phyloP scores from a whole-genome alignment of 2,888 invertebrate species.

The Poecilobothrus nobilitatus region DNA sequence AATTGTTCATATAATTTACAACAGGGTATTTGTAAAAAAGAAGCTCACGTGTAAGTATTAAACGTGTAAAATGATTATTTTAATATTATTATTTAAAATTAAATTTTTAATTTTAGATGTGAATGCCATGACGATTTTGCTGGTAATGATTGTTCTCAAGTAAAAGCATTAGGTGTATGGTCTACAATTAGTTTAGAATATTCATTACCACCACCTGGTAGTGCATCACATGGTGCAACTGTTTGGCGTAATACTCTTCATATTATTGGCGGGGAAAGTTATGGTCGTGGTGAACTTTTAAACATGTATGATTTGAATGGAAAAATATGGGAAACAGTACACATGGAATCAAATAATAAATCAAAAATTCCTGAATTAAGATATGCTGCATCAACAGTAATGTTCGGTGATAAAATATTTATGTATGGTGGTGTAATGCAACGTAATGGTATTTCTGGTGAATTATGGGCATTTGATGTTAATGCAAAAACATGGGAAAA shows the following conservation, averaged over 20 bases:
- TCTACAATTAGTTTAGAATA: conserved; percentile 52
- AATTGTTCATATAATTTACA: conserved; percentile 51
- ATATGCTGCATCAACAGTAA: conserved; percentile 84
- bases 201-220: conserved; percentile 57
- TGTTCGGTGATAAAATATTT: conserved; percentile 82
- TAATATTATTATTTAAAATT: conserved; percentile 1
- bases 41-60: conserved; percentile 45
- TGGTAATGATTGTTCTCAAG: conserved; percentile 55
- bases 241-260: conserved; percentile 71
- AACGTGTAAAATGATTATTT: not conserved
- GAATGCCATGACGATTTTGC: conserved; percentile 38
- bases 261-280: conserved; percentile 75
- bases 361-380: conserved; percentile 56
- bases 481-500: conserved; percentile 75
- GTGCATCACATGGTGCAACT: conserved; percentile 73
- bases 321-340: conserved; percentile 65
- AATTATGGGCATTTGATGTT: conserved; percentile 84
- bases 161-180: conserved; percentile 61
- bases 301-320: conserved; percentile 68
- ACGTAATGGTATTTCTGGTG: conserved; percentile 51
- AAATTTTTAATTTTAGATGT: conserved; percentile 30
- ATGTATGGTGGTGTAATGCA: conserved; percentile 86
- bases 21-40: conserved; percentile 54
- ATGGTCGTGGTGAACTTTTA: conserved; percentile 56
- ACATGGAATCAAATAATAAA: conserved; percentile 46